Percentiles rank a stretch among this genome's conserved stretches.
Conservation (phyloP, 2,888 invertebrate species). For the Campoplex capitator region DNA sequence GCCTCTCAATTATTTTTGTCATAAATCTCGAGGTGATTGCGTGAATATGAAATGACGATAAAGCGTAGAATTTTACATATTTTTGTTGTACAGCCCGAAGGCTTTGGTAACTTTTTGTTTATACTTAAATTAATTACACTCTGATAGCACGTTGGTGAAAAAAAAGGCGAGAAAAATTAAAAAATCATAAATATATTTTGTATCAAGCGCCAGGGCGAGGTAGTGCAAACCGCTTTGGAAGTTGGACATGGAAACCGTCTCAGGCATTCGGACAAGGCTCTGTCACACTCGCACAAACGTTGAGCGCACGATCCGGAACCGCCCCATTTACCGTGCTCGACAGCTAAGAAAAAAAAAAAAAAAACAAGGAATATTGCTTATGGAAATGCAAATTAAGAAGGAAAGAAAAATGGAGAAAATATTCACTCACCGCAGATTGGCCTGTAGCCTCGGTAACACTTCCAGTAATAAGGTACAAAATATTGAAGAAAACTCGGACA, state of each 20-base stretch:
- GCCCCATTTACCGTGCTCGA: constrained; percentile 87
- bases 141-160: neutral
- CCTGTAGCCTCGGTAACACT: constrained; percentile 90
- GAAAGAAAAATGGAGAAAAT: constrained; percentile 55
- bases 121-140: neutral
- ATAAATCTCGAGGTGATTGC: neutral
- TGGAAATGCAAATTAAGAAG: neutral
- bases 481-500: constrained; percentile 93
- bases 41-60: neutral
- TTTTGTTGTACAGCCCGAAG: neutral
- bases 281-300: constrained; percentile 93
- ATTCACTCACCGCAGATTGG: constrained; percentile 90
- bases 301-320: constrained; percentile 90
- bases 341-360: constrained; percentile 81
- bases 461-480: constrained; percentile 95
- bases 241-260: constrained; percentile 91
- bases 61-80: neutral
- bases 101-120: constrained; percentile 26
- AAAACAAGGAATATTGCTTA: neutral
- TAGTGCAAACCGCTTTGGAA: constrained; percentile 89
- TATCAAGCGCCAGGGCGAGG: constrained; percentile 90
- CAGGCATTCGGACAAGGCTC: constrained; percentile 92
- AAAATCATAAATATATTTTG: constrained; percentile 90
- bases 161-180: constrained; percentile 66
- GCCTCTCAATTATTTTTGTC: neutral